These are phyloP conservation scores for Egretta garzetta DNA, from an alignment of 2,113 vertebrate species.

Conservation along the genomic window DNA sequence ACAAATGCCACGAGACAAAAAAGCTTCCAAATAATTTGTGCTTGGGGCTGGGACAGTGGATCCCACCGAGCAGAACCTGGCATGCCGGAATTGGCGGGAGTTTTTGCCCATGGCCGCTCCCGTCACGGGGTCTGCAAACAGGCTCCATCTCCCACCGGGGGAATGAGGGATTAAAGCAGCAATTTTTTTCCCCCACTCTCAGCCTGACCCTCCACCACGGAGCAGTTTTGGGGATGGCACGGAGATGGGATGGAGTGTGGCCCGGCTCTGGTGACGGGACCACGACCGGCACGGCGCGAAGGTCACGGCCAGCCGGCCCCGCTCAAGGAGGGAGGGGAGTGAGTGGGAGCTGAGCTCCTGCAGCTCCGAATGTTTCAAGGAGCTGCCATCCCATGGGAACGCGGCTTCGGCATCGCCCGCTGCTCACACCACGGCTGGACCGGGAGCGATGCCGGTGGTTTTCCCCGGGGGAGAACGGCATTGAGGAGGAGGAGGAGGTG, in stretches of 20 bases:
- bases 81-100: accelerated
- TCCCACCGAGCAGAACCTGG: not conserved
- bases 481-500: not conserved
- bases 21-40: accelerated
- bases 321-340: conserved; percentile 5
- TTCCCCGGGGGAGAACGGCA: not conserved
- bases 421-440: not conserved
- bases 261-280: not conserved
- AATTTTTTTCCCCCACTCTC: accelerated
- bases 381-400: not conserved
- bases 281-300: not conserved
- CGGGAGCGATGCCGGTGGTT: not conserved
- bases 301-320: not conserved
- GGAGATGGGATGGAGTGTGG: accelerated
- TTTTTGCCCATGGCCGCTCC: not conserved
- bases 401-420: not conserved
- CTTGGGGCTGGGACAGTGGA: not conserved
- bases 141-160: not conserved
- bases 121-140: not conserved
- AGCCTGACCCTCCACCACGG: not conserved
- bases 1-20: accelerated
- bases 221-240: not conserved
- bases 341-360: not conserved
- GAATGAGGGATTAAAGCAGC: not conserved
- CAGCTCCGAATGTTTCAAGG: accelerated